Conservation (phyloP, 2,888 invertebrate genomes). For the Gnatocerus cornutus region DNA sequence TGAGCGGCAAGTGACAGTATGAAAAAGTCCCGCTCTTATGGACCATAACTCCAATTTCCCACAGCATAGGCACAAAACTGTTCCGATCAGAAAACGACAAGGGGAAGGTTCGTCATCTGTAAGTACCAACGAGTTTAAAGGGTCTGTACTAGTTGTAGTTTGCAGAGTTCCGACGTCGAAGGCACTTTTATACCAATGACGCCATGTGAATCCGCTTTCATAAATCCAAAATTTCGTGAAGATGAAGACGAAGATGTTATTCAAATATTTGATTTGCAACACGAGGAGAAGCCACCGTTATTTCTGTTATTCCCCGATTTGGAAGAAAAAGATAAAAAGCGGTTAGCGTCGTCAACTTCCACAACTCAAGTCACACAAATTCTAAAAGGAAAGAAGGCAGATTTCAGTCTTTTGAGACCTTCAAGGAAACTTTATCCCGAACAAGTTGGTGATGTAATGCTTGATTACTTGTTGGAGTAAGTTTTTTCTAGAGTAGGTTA, state of each 20-base stretch:
- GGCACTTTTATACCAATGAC: slow-evolving; percentile 65
- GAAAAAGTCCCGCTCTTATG: slow-evolving; percentile 10
- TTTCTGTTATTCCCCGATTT: slow-evolving; percentile 61
- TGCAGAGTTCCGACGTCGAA: slow-evolving; percentile 49
- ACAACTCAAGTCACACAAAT: slow-evolving; percentile 61
- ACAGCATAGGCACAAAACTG: slow-evolving; percentile 1
- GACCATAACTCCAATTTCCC: slow-evolving; percentile 30
- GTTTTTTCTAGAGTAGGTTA: slow-evolving; percentile 23
- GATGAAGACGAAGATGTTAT: slow-evolving; percentile 56
- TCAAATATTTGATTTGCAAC: slow-evolving; percentile 55
- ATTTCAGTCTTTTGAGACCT: slow-evolving; percentile 59
- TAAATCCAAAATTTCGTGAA: slow-evolving; percentile 58
- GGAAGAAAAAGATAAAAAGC: slow-evolving; percentile 52
- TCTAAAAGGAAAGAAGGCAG: slow-evolving; percentile 63
- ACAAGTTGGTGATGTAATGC: slow-evolving; percentile 9
- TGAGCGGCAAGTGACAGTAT: neutral
- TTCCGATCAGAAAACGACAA: slow-evolving; percentile 37
- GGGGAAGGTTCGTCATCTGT: slow-evolving; percentile 16
- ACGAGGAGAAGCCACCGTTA: slow-evolving; percentile 55
- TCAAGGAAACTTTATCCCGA: slow-evolving; percentile 53
- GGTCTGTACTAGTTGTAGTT: neutral
- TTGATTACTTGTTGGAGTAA: slow-evolving; percentile 1
- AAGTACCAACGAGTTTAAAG: neutral
- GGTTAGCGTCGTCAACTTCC: slow-evolving; percentile 44
- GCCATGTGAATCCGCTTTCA: slow-evolving; percentile 70